Percentiles rank a stretch among this genome's conserved stretches.
phyloP scores from a whole-genome alignment of 2,888 invertebrate genomes.

The Noctua janthina region DNA sequence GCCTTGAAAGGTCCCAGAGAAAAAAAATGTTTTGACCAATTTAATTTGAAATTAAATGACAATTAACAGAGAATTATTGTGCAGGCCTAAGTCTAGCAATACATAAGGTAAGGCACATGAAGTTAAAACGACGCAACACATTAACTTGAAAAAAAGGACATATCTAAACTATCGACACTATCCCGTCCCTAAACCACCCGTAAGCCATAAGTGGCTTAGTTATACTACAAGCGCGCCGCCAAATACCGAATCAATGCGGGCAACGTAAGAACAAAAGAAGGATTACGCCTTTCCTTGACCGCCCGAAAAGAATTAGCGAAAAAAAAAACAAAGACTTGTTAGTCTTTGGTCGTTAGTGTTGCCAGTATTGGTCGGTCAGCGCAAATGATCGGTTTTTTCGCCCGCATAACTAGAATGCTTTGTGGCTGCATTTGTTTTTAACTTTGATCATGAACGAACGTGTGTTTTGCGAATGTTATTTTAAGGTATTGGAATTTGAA shows the following conservation, averaged over 20 bases:
- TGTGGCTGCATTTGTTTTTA: conserved; percentile 55
- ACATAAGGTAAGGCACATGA: background rate
- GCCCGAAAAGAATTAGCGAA: conserved; percentile 81
- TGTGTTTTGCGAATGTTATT: conserved; percentile 53
- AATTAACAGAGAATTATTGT: background rate
- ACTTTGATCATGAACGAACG: conserved; percentile 39
- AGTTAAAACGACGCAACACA: background rate
- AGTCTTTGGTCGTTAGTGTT: conserved; percentile 68
- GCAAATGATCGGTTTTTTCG: conserved; percentile 64
- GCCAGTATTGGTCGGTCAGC: conserved; percentile 67
- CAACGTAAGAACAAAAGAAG: conserved; percentile 85
- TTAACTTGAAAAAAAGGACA: background rate
- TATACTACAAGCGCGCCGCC: conserved; percentile 83
- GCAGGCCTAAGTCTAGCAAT: background rate
- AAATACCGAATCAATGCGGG: conserved; percentile 86
- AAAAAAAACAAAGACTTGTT: conserved; percentile 67
- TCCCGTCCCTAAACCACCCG: conserved; percentile 71
- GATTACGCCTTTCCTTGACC: conserved; percentile 73
- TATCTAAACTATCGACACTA: conserved; percentile 61
- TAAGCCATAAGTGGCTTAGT: conserved; percentile 88
- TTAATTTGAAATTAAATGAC: background rate
- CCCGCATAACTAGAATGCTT: conserved; percentile 62
- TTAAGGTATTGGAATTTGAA: conserved; percentile 50
- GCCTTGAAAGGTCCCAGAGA: background rate
- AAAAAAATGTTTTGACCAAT: background rate